Evolutionary conservation across 2,797 vertebrate species (phyloP), one percentile per base, ranked within the genome.

Genomic region (Dryobates pubescens): DNA sequence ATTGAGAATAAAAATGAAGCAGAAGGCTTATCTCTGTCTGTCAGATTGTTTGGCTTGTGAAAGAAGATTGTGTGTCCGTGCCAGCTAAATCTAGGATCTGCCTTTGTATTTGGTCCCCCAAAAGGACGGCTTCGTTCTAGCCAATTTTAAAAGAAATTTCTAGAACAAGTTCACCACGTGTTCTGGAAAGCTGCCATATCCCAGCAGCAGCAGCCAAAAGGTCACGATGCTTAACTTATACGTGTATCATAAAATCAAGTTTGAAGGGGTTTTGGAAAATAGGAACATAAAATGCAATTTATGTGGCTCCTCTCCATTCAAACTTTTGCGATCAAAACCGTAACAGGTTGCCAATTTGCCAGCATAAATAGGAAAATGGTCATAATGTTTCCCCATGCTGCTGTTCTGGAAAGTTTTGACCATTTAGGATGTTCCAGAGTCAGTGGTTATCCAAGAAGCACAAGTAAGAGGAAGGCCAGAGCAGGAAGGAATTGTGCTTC

Each of bases 291-390:
- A 93, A 95, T 58, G 15, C 47, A 88, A 86, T 88, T 91, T 87
- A 93, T 53, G 63, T 96, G 83, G 63, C 68, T 95, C 26, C 0
- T 94, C 94, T 92, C 91, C 83, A 83, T 89, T 95, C 91, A 73
- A 59, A 79, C 45, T 47, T 94, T 69, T 61, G 74, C 87, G 89
- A 96, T 94, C 72, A 82, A 94, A 91, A 78, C 90, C n/a, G 17
- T 96, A 96, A 97, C 94, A 94, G 87, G 90, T 83, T 96, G 92
- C 95, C 94, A 89, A 26, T 67, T 83, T 76, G 93, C 96, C 96
- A 97, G 93, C 90, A 96, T 88, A 97, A 96, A 96, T 92, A 96
- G 86, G 94, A 96, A 97, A 96, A 80, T 70, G 45, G 68, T 94
- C 86, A 82, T 73, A 88, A 63, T 51, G 24, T 82, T 92, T 88